Evolutionary conservation across 2,797 vertebrate genomes (phyloP), one percentile per base, ranked within the genome.

Genomic region (Heteromormyrus szaboi): DNA sequence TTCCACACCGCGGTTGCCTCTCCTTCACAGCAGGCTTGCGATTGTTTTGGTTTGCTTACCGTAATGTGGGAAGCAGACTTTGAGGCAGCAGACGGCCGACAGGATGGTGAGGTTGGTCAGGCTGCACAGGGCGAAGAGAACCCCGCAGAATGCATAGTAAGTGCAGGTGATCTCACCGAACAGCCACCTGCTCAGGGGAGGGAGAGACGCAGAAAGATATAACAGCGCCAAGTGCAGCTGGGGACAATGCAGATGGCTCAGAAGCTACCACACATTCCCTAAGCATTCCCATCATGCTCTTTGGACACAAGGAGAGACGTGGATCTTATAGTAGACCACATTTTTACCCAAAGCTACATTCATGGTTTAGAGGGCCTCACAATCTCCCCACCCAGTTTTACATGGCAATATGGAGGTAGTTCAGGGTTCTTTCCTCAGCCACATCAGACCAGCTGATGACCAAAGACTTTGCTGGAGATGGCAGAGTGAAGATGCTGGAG

Each of bases 11-110:
- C 25, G 8, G 84, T 4, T 37, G 14, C 50, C 25, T 9, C 48
- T 51, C 50, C 48, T 37, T 84, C 41, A 84, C 48, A 14, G 48
- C 84, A 19, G 48, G 11, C 25, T 37, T 8, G 50, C 22, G 4
- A 51, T 56, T 6, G 2, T 19, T 19, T 41, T 41, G 12, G 7
- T 33, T 33, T 6, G 17, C 95, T 84, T 95, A 97, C 97, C 97
- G 0, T 96, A 96, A 89, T 93, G 94, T 0, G 97, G 97, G 92
- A 95, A 95, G 89, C 96, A 97, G 93, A 98, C 96, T 94, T 97
- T 97, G 41, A 98, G 96, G 93, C 97, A 98, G 94, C 97, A 97
- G 65, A 98, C 96, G 0, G 93, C 94, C 2, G 95, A 96, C 17
- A 96, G 94, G 0, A 94, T 93, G 4, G 95, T 96, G 88, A 96